Conservation (phyloP, 2,888 invertebrate species). For the Coleophora flavipennella region DNA sequence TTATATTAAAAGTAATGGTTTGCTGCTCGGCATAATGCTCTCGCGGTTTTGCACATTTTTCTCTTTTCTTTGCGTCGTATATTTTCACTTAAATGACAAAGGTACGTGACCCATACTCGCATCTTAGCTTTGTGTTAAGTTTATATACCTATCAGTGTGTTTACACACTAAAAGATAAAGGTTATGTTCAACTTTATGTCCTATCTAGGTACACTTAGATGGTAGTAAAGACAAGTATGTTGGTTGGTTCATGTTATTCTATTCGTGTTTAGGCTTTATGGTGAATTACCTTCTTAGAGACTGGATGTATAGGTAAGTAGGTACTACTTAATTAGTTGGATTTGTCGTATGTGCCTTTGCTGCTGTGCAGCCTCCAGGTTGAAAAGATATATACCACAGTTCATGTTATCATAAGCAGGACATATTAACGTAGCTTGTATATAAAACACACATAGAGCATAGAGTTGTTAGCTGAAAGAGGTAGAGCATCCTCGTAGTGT, state of each 20-base stretch:
- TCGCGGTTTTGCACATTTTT: conserved; percentile 65
- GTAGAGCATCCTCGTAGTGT: conserved; percentile 27
- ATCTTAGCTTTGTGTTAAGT: conserved; percentile 49
- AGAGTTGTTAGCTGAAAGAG: conserved; percentile 37
- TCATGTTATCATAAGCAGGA: conserved; percentile 60
- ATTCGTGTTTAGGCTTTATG: too few relatives aligned
- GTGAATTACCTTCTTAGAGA: too few relatives aligned
- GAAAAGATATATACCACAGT: conserved; percentile 52
- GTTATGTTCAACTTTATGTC: too few relatives aligned
- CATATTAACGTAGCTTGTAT: conserved; percentile 59
- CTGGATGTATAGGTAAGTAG: too few relatives aligned
- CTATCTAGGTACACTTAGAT: too few relatives aligned
- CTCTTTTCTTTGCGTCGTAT: conserved; percentile 63
- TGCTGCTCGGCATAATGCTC: conserved; percentile 60
- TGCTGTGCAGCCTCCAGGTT: too few relatives aligned
- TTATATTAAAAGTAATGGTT: conserved; percentile 73
- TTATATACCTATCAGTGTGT: conserved; percentile 39
- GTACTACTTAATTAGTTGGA: too few relatives aligned
- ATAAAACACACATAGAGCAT: conserved; percentile 38
- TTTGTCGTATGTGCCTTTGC: too few relatives aligned
- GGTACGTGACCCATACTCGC: conserved; percentile 56
- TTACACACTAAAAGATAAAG: too few relatives aligned
- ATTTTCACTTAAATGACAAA: conserved; percentile 71
- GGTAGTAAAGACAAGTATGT: too few relatives aligned
- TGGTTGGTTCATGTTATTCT: too few relatives aligned